A percentile compares a stretch with the other conserved stretches of the same genome.
phyloP scores from a whole-genome alignment of 2,888 invertebrate species.

The Rapana venosa region DNA sequence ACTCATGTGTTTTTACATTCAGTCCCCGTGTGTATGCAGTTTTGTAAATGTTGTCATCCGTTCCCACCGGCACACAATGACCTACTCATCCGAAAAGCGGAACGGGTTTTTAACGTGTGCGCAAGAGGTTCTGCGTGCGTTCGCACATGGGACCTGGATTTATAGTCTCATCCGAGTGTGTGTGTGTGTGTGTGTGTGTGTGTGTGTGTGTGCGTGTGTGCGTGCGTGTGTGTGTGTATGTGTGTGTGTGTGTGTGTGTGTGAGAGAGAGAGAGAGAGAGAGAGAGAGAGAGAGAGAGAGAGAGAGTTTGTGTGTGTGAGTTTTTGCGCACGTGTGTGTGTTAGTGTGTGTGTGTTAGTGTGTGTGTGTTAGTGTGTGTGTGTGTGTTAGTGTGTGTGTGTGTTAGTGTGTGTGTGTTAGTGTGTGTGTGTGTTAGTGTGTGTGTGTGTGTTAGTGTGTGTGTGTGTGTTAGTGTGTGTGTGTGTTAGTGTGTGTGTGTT shows the following conservation, averaged over 20 bases:
- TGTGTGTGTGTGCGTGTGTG: conserved; percentile 30
- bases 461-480: neutral
- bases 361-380: neutral
- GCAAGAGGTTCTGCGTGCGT: too few relatives aligned
- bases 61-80: too few relatives aligned
- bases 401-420: conserved; percentile 3
- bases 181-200: conserved; percentile 26
- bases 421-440: conserved; percentile 5
- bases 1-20: too few relatives aligned
- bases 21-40: too few relatives aligned
- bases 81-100: too few relatives aligned
- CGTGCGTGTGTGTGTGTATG: conserved; percentile 27
- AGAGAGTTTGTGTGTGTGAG: conserved; percentile 28
- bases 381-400: conserved; percentile 16
- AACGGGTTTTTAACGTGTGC: too few relatives aligned
- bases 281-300: too few relatives aligned
- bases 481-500: neutral
- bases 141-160: too few relatives aligned
- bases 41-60: too few relatives aligned
- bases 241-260: conserved; percentile 9
- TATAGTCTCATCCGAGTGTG: neutral
- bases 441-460: neutral
- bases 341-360: neutral
- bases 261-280: too few relatives aligned
- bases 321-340: conserved; percentile 6